Percentiles rank a stretch among this genome's conserved stretches.
Evolutionary conservation across 1,140 invertebrate species (phyloP).

Genomic region (Pseudachorutes palmiensis): DNA sequence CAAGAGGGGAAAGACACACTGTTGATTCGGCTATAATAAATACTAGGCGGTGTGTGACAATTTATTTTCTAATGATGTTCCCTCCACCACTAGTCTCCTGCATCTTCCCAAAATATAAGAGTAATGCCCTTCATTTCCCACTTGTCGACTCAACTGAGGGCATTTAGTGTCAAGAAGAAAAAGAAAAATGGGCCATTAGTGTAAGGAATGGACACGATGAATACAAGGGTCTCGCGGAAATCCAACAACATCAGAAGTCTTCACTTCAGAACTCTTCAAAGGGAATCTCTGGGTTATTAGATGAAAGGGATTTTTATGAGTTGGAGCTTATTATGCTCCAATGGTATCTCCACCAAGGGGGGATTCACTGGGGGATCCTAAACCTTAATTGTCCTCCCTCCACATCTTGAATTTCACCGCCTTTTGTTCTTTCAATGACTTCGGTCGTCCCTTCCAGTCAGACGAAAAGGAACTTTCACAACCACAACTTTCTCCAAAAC

Average conservation of each 20-base stretch:
- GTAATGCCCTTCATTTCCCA: not conserved
- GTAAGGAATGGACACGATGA: conserved; percentile 20
- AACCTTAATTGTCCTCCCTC: not conserved
- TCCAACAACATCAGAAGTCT: not conserved
- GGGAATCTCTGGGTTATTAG: conserved; percentile 12
- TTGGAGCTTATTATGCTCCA: too few species aligned
- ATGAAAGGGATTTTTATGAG: not conserved
- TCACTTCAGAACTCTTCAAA: not conserved
- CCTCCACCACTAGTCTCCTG: too few species aligned
- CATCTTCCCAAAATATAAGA: conserved; percentile 5
- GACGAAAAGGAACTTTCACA: not conserved
- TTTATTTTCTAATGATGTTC: too few species aligned
- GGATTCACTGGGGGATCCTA: not conserved
- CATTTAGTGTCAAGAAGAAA: conserved; percentile 4
- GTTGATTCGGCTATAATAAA: too few species aligned
- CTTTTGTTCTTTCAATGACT: not conserved
- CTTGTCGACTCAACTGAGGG: conserved; percentile 1
- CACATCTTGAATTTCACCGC: not conserved
- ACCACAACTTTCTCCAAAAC: not conserved
- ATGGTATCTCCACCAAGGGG: not conserved
- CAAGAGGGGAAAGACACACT: too few species aligned
- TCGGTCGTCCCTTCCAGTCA: not conserved
- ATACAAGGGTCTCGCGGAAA: conserved; percentile 7
- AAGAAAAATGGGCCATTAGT: conserved; percentile 31
- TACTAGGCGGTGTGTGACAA: too few species aligned